phyloP scores from a whole-genome alignment of 1,140 invertebrate species.

The Brachionus rotundiformis region DNA sequence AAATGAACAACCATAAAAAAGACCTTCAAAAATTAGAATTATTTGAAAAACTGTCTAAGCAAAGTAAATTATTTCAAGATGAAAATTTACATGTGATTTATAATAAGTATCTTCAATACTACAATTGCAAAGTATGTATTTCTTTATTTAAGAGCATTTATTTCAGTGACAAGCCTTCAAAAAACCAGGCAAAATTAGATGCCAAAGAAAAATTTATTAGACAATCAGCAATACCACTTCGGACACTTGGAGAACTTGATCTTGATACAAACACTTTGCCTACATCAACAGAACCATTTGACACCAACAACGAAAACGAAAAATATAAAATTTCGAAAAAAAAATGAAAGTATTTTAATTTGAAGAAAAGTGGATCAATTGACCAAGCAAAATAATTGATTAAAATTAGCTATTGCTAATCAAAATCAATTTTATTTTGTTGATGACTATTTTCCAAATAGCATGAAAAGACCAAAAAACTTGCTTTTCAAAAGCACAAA shows the following conservation, averaged over 20 bases:
- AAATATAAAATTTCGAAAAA: background rate
- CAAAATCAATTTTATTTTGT: background rate
- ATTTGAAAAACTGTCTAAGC: background rate
- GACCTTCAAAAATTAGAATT: background rate
- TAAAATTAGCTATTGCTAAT: too few species aligned
- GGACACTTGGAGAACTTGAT: background rate
- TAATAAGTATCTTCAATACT: background rate
- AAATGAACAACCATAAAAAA: background rate
- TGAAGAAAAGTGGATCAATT: too few species aligned
- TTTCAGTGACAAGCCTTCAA: background rate
- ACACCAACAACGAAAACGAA: background rate
- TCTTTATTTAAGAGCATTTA: background rate
- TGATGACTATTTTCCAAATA: too few species aligned
- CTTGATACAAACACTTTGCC: background rate
- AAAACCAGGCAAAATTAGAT: too few species aligned
- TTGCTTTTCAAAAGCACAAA: too few species aligned
- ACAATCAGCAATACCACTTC: background rate
- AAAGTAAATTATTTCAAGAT: background rate
- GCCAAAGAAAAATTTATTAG: background rate
- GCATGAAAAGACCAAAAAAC: too few species aligned
- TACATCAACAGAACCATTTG: background rate
- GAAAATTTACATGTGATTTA: background rate
- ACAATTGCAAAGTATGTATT: background rate
- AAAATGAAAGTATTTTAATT: background rate
- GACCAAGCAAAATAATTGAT: too few species aligned